Evolutionary conservation across 2,113 vertebrate genomes (phyloP).

Genomic region (Bostrychus sinensis): DNA sequence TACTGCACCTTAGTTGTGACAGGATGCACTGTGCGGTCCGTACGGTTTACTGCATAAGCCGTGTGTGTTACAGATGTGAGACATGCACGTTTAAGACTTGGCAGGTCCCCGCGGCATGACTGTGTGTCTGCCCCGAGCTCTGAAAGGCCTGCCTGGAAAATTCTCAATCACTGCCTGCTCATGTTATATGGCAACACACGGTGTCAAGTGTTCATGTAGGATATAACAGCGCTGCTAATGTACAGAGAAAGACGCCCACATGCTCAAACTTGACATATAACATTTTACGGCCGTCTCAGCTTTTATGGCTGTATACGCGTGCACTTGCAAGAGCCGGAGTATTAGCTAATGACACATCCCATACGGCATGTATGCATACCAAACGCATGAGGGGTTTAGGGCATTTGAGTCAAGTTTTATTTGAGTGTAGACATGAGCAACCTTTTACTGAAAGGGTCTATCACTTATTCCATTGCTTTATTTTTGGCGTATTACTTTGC

Average conservation of each 20-base stretch:
- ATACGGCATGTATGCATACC: slow-evolving; percentile 43
- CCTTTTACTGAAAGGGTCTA: slow-evolving; percentile 4
- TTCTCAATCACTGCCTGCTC: slow-evolving; percentile 39
- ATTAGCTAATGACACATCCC: slow-evolving; percentile 47
- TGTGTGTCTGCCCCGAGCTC: slow-evolving; percentile 61
- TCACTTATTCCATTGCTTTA: slow-evolving; percentile 13
- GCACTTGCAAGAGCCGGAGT: slow-evolving; percentile 13
- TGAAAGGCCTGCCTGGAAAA: slow-evolving; percentile 58
- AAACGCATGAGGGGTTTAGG: slow-evolving; percentile 35
- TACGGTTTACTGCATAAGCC: slow-evolving; percentile 1
- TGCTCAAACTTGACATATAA: slow-evolving; percentile 24
- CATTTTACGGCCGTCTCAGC: slow-evolving; percentile 46
- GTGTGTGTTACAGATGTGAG: slow-evolving; percentile 54
- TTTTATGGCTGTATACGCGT: slow-evolving; percentile 43
- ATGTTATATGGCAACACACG: slow-evolving; percentile 47
- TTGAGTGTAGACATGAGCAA: slow-evolving; percentile 14
- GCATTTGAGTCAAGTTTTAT: slow-evolving; percentile 28
- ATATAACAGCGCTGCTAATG: slow-evolving; percentile 41
- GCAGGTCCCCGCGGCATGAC: slow-evolving; percentile 51
- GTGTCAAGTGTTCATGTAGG: slow-evolving; percentile 40
- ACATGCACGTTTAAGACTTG: slow-evolving; percentile 38
- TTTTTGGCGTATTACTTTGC: not conserved
- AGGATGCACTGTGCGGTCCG: not conserved
- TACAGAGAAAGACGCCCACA: slow-evolving; percentile 29
- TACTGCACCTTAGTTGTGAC: slow-evolving; percentile 1